Evolutionary conservation across 23 tunicate species (phyloP).

Genomic region (Trididemnum clinides): DNA sequence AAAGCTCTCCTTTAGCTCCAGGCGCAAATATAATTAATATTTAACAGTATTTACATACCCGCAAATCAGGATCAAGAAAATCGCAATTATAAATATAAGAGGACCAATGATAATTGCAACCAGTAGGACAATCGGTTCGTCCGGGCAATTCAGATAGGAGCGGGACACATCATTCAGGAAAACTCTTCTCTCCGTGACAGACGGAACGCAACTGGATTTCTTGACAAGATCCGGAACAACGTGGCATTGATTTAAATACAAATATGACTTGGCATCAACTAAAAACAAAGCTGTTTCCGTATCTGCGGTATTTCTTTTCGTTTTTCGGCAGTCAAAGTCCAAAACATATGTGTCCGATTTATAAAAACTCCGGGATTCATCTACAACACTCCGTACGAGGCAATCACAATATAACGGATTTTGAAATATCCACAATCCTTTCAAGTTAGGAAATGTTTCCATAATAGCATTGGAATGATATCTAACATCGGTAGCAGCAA

Average conservation of each 20-base stretch:
- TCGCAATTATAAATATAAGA: slow-evolving; percentile 39
- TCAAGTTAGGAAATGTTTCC: slow-evolving; percentile 37
- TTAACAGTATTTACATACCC: slow-evolving; percentile 82
- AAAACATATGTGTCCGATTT: not conserved
- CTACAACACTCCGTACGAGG: slow-evolving; percentile 29
- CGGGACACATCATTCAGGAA: slow-evolving; percentile 16
- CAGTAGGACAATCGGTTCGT: slow-evolving; percentile 53
- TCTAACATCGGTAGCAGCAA: slow-evolving; percentile 23
- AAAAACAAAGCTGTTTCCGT: not conserved
- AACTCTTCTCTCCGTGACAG: not conserved
- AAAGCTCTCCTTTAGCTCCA: too few species aligned
- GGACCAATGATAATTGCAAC: slow-evolving; percentile 70
- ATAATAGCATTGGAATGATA: slow-evolving; percentile 29
- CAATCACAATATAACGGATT: slow-evolving; percentile 77
- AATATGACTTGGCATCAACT: not conserved
- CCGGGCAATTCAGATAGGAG: slow-evolving; percentile 44
- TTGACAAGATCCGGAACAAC: not conserved
- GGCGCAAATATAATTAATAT: too few species aligned
- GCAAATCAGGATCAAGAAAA: slow-evolving; percentile 52
- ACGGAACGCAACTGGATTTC: slow-evolving; percentile 17
- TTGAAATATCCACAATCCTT: slow-evolving; percentile 51
- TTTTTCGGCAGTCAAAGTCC: not conserved
- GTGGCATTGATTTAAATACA: not conserved
- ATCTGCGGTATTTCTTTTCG: too few species aligned
- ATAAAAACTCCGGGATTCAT: not conserved